phyloP scores from a whole-genome alignment of 1,140 invertebrate genomes.

The Melipona quadrifasciata region DNA sequence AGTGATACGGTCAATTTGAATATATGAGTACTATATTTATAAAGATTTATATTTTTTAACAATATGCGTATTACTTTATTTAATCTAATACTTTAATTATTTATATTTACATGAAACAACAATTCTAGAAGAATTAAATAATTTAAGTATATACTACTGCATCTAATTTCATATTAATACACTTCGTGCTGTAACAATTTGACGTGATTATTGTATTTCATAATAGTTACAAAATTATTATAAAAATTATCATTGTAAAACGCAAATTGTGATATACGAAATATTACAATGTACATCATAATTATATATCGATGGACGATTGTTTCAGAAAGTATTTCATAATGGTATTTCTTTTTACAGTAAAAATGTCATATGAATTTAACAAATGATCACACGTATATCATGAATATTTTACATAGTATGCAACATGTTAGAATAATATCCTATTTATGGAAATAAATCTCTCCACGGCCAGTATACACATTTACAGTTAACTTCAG shows the following conservation, averaged over 20 bases:
- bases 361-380: not conserved
- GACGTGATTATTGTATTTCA: not conserved
- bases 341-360: not conserved
- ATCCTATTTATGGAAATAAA: not conserved
- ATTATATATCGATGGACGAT: not conserved
- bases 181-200: too few species aligned
- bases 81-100: too few species aligned
- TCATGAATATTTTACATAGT: not conserved
- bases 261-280: not conserved
- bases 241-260: too few species aligned
- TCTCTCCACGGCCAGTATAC: too few species aligned
- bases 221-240: too few species aligned
- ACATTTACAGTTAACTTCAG: slow-evolving; percentile 16
- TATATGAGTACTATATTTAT: too few species aligned
- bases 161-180: not conserved
- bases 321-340: not conserved
- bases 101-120: too few species aligned
- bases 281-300: not conserved
- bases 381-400: not conserved
- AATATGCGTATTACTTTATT: too few species aligned
- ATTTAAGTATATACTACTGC: not conserved
- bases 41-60: too few species aligned
- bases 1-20: too few species aligned
- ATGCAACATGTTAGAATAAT: not conserved
- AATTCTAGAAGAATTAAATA: too few species aligned